Evolutionary conservation across 2,113 vertebrate genomes (phyloP).

Genomic region (Macroglossus sobrinus): DNA sequence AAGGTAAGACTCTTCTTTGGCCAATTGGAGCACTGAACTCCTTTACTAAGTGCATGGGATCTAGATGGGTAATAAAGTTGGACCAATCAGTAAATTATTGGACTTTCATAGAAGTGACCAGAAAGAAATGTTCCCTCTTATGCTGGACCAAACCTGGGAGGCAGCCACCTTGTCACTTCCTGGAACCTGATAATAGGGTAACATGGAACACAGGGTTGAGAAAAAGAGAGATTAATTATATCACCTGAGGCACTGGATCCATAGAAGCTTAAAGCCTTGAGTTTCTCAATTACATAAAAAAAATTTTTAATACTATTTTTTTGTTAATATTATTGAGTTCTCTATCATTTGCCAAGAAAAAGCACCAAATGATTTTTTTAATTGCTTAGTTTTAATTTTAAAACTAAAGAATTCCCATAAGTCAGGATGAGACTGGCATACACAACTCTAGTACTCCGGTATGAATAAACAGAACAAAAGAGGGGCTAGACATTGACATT

Average conservation of each 20-base stretch:
- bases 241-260: not conserved
- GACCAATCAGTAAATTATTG: not conserved
- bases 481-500: not conserved
- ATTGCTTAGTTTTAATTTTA: not conserved
- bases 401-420: not conserved
- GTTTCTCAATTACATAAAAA: not conserved
- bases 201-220: not conserved
- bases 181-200: not conserved
- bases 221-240: not conserved
- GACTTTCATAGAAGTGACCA: not conserved
- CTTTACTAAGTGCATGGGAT: accelerated
- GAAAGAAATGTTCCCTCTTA: not conserved
- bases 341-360: not conserved
- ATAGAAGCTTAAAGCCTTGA: not conserved
- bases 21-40: not conserved
- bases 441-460: accelerated
- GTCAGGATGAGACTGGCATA: not conserved
- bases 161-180: not conserved
- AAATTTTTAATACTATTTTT: too few species aligned
- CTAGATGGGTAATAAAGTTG: not conserved
- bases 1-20: not conserved
- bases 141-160: not conserved
- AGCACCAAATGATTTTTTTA: not conserved
- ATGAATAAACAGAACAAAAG: not conserved
- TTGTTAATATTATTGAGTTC: not conserved